phyloP scores from a whole-genome alignment of 2,888 invertebrate genomes.

The Tetropium fuscum region DNA sequence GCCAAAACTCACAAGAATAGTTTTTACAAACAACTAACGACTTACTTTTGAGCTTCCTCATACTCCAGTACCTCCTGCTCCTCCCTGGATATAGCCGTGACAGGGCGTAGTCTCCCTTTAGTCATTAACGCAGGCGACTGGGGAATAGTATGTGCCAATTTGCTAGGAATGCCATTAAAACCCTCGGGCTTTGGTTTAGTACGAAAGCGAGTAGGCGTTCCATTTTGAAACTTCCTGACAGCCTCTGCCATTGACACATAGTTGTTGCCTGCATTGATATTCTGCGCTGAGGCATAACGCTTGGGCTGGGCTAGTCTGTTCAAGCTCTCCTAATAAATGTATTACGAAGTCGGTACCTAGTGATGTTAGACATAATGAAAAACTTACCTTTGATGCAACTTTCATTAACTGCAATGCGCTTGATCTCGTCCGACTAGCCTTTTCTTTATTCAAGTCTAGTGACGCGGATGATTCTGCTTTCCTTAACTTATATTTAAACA shows the following conservation, averaged over 20 bases:
- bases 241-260: conserved; percentile 70
- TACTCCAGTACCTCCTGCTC: conserved; percentile 74
- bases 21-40: not conserved
- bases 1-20: not conserved
- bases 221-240: conserved; percentile 67
- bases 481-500: not conserved
- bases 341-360: not conserved
- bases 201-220: conserved; percentile 70
- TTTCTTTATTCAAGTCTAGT: not conserved
- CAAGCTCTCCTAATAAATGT: conserved; percentile 42
- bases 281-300: conserved; percentile 39
- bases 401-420: not conserved
- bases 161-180: not conserved
- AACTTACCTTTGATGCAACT: conserved; percentile 13
- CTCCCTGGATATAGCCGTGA: conserved; percentile 69
- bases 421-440: not conserved
- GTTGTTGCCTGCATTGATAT: conserved; percentile 41
- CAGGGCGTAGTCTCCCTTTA: conserved; percentile 69
- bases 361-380: not conserved
- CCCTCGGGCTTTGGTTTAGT: conserved; percentile 47
- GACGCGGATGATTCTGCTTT: not conserved
- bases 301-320: conserved; percentile 51
- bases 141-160: conserved; percentile 63
- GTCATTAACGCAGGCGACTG: conserved; percentile 70
- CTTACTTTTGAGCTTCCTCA: conserved; percentile 73